Base-by-base conservation (phyloP, 2,888 invertebrate genomes). In the Loripinus fragilis region DNA sequence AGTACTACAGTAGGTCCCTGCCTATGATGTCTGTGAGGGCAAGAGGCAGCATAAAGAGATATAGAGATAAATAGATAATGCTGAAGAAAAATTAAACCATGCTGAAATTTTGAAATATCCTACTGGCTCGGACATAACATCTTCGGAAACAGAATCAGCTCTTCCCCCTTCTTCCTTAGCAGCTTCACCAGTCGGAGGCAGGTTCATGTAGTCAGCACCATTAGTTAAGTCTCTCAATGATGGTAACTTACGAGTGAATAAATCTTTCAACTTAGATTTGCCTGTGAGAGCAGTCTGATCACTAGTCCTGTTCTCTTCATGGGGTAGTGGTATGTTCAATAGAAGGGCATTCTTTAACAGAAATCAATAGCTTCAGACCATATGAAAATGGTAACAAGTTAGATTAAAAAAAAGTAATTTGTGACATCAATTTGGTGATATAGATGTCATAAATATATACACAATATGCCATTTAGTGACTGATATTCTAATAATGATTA, bases 31-130 rank as follows among this genome's bases (percentile, higher is more conserved):
- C n/a, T n/a, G n/a, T n/a, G n/a, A n/a, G n/a, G n/a, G n/a, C n/a
- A n/a, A n/a, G n/a, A n/a, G n/a, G n/a, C n/a, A n/a, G n/a, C n/a
- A n/a, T n/a, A n/a, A n/a, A n/a, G n/a, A n/a, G n/a, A n/a, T n/a
- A n/a, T n/a, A n/a, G n/a, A n/a, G n/a, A n/a, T n/a, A n/a, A n/a
- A n/a, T n/a, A n/a, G n/a, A n/a, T n/a, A n/a, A n/a, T n/a, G n/a
- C n/a, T n/a, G 12, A 38, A 38, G 38, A 12, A 38, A 38, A 38
- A 45, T 3, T 8, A 17, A 45, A 12, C 20, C 60, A 60, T 60
- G 60, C 60, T 60, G 60, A 60, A 60, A 60, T 5, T 60, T 60
- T 17, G 20, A 60, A 60, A 33, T 33, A 33, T 60, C 60, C 60
- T 60, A 60, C 60, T 17, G 60, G 60, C 23, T 33, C 60, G 33